Conservation (phyloP, 2,113 vertebrate genomes). For the Osmerus eperlanus region DNA sequence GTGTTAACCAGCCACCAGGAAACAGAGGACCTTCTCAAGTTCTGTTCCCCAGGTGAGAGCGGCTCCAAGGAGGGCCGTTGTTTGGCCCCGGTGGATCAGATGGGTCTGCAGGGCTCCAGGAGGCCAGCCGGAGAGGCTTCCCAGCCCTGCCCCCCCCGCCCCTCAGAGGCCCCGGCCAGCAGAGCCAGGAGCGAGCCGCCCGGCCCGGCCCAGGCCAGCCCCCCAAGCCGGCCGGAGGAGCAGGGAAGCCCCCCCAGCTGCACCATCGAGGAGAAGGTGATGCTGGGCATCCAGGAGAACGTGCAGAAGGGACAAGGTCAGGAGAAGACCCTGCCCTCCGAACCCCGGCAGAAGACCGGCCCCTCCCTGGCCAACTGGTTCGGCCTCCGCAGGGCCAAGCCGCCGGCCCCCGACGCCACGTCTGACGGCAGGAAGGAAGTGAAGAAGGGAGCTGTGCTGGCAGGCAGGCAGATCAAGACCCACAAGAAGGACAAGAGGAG, state of each 20-base stretch:
- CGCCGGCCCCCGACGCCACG: conserved; percentile 74
- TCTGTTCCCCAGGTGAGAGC: conserved; percentile 62
- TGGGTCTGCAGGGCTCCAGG: conserved; percentile 52
- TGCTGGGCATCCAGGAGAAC: conserved; percentile 91
- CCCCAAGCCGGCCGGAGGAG: conserved; percentile 58
- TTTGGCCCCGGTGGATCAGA: conserved; percentile 47
- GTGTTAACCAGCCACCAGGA: conserved; percentile 64
- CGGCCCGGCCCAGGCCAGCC: conserved; percentile 57
- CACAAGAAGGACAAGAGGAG: conserved; percentile 87
- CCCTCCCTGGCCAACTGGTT: conserved; percentile 92
- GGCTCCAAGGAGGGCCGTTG: conserved; percentile 49
- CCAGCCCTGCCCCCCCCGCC: conserved; percentile 52
- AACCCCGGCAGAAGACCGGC: conserved; percentile 76
- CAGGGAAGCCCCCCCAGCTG: conserved; percentile 60
- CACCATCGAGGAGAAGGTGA: conserved; percentile 93
- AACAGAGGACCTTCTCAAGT: conserved; percentile 71
- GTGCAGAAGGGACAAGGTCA: conserved; percentile 85
- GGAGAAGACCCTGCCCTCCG: conserved; percentile 69
- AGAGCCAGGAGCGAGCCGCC: neutral
- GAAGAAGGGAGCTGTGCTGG: conserved; percentile 78
- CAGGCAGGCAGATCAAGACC: conserved; percentile 76
- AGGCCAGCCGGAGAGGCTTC: conserved; percentile 55
- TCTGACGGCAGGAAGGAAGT: conserved; percentile 74
- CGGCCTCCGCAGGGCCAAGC: conserved; percentile 84
- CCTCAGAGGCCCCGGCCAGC: conserved; percentile 44